phyloP scores from a whole-genome alignment of 2,888 invertebrate genomes.

The Sarcophaga caerulescens region DNA sequence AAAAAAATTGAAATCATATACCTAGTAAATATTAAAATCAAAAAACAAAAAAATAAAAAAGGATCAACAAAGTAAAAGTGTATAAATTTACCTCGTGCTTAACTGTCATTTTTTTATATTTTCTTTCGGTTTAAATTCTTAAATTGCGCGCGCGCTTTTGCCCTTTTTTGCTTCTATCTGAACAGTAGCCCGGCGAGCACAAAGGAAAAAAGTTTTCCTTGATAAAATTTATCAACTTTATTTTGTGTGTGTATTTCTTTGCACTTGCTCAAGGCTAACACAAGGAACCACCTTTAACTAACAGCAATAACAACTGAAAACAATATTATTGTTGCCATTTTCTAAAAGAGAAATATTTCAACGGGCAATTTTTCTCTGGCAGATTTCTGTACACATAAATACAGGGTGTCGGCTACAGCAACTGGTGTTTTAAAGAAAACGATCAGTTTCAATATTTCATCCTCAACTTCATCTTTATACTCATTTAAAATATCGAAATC shows the following conservation, averaged over 20 bases:
- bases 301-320: constrained; percentile 3
- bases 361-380: background rate
- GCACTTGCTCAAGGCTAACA: constrained; percentile 14
- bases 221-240: background rate
- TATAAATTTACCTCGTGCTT: constrained; percentile 54
- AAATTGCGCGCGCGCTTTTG: constrained; percentile 41
- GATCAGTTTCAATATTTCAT: constrained; percentile 23
- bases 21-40: constrained; percentile 32
- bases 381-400: background rate
- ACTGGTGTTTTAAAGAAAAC: background rate
- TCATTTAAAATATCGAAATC: constrained; percentile 60
- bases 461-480: constrained; percentile 40
- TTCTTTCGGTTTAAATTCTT: constrained; percentile 33
- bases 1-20: constrained; percentile 56
- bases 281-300: background rate
- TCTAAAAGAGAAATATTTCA: background rate
- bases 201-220: constrained; percentile 17
- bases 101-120: constrained; percentile 33
- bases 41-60: constrained; percentile 31
- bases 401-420: constrained; percentile 1
- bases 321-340: constrained; percentile 11
- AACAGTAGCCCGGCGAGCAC: background rate
- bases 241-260: constrained; percentile 15
- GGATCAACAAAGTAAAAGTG: constrained; percentile 22
- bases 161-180: constrained; percentile 6